Evolutionary conservation across 2,113 vertebrate species (phyloP).

Genomic region (Cyphomyrus discorhynchus): DNA sequence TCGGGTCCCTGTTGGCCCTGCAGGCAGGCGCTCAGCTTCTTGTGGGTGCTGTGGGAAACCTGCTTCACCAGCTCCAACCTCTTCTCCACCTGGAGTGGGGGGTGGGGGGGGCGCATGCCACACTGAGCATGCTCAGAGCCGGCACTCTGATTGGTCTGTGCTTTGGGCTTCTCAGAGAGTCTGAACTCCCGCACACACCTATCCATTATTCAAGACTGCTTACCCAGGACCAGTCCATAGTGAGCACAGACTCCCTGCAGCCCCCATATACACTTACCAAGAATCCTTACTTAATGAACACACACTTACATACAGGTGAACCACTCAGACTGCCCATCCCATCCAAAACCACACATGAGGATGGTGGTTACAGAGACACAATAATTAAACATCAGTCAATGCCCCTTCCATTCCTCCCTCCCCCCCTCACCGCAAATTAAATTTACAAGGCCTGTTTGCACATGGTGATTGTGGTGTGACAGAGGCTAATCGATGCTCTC

Average conservation of each 20-base stretch:
- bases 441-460: not conserved
- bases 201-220: not conserved
- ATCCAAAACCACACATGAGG: not conserved
- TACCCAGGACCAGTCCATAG: not conserved
- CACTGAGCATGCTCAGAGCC: not conserved
- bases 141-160: not conserved
- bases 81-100: slow-evolving; percentile 79
- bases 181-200: not conserved
- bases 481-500: not conserved
- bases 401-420: not conserved
- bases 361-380: not conserved
- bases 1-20: slow-evolving; percentile 93
- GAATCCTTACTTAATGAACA: not conserved
- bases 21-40: slow-evolving; percentile 92
- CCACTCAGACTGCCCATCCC: not conserved
- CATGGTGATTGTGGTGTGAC: not conserved
- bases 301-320: not conserved
- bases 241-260: not conserved
- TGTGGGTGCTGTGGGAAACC: slow-evolving; percentile 95
- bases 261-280: not conserved
- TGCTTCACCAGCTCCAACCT: slow-evolving; percentile 95
- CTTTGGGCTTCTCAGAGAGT: not conserved
- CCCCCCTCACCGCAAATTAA: not conserved
- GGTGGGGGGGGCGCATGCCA: not conserved
- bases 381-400: not conserved